Evolutionary conservation across 1,140 invertebrate genomes (phyloP).

Genomic region (Hylaeus volcanicus): DNA sequence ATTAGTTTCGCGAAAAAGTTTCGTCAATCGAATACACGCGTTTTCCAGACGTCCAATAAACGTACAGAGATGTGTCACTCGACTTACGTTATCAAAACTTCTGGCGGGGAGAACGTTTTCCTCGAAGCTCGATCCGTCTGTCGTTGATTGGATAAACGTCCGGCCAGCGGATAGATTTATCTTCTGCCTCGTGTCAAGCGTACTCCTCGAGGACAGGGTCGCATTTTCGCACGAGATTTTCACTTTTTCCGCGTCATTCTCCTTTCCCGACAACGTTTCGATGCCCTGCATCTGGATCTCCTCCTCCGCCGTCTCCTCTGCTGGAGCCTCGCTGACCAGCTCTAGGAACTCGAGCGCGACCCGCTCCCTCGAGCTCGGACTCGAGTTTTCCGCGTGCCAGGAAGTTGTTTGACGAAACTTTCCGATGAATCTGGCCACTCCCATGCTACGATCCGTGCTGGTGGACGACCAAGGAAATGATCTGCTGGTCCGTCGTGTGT

Average conservation of each 20-base stretch:
- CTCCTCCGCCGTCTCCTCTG: conserved; percentile 15
- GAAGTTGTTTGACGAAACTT: conserved; percentile 47
- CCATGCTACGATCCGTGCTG: conserved; percentile 39
- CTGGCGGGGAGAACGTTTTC: not conserved
- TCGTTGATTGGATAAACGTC: conserved; percentile 39
- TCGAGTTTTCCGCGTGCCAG: conserved; percentile 44
- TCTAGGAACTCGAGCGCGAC: not conserved
- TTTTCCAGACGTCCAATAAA: too few species aligned
- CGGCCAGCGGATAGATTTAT: conserved; percentile 45
- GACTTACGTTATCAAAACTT: conserved; percentile 54
- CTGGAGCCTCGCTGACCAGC: not conserved
- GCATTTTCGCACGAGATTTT: conserved; percentile 24
- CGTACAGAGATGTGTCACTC: not conserved
- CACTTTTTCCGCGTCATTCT: conserved; percentile 18
- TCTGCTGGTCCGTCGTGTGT: conserved; percentile 54
- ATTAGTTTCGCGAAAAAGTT: too few species aligned
- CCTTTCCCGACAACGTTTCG: not conserved
- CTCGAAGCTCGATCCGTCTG: conserved; percentile 1
- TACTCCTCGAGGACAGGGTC: conserved; percentile 29
- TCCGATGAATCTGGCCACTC: conserved; percentile 32
- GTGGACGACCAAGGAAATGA: conserved; percentile 41
- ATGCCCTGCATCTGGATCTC: conserved; percentile 8
- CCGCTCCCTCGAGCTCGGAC: conserved; percentile 8
- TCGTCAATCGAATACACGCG: too few species aligned
- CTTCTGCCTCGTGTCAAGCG: conserved; percentile 34